Evolutionary conservation across 2,797 vertebrate genomes (phyloP).

Genomic region (Sarcoramphus papa): DNA sequence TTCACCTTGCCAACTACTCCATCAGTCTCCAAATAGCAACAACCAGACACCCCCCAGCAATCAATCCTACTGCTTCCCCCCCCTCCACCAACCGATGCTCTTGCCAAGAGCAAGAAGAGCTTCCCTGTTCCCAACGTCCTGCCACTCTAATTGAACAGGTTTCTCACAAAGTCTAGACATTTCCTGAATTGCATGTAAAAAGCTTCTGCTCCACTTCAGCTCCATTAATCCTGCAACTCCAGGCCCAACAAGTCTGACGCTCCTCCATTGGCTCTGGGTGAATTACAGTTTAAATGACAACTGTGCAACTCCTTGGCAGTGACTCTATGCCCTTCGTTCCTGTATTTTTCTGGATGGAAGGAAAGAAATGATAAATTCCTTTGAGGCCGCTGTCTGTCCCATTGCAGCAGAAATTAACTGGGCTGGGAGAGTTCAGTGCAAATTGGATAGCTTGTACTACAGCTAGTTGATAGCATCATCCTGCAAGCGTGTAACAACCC

Average conservation of each 20-base stretch:
- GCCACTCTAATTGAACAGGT: conserved; percentile 41
- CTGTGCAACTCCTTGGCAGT: background rate
- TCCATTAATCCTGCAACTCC: conserved; percentile 43
- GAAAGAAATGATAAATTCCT: background rate
- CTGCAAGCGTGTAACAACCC: background rate
- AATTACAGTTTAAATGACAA: conserved; percentile 55
- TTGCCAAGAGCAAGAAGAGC: conserved; percentile 35
- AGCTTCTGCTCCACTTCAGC: conserved; percentile 20
- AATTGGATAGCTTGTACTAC: background rate
- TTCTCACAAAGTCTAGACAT: conserved; percentile 61
- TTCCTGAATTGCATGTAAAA: conserved; percentile 56
- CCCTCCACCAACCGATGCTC: background rate
- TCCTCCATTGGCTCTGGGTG: background rate
- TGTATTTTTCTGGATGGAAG: background rate
- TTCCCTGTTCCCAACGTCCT: conserved; percentile 1
- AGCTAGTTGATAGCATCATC: background rate
- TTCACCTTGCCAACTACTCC: background rate
- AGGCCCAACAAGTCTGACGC: background rate
- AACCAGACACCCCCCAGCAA: background rate
- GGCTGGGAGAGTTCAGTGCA: background rate
- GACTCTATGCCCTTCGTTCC: background rate
- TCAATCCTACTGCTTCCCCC: background rate
- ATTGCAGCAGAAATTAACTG: background rate
- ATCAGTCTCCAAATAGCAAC: background rate
- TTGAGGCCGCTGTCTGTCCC: background rate